These are phyloP conservation scores for Hoplias malabaricus DNA, from an alignment of 2,113 vertebrate genomes.

Conservation along the genomic window DNA sequence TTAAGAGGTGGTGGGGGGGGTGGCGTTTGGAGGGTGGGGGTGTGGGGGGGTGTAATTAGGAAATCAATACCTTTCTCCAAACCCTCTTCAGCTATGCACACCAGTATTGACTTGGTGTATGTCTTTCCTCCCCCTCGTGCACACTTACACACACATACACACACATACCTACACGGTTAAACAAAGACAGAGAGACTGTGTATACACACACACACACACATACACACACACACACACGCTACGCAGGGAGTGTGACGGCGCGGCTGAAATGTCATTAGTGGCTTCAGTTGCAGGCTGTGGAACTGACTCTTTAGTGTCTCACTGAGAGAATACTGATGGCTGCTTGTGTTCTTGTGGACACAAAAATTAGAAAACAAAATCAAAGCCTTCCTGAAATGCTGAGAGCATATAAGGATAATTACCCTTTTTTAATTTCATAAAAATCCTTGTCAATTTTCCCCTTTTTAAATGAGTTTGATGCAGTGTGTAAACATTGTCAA, in stretches of 20 bases:
- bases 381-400: not conserved
- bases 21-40: not conserved
- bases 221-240: constrained; percentile 11
- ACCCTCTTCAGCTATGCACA: constrained; percentile 50
- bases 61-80: constrained; percentile 58
- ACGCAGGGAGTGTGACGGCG: constrained; percentile 20
- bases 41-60: constrained; percentile 47
- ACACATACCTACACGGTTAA: constrained; percentile 16
- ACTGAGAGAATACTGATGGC: constrained; percentile 13
- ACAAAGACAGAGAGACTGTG: not conserved
- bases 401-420: not conserved
- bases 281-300: constrained; percentile 18
- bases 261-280: constrained; percentile 31
- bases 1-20: constrained; percentile 20
- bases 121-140: constrained; percentile 36
- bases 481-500: too few relatives aligned
- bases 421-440: not conserved
- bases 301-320: constrained; percentile 2
- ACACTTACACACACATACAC: constrained; percentile 3
- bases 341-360: not conserved
- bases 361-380: not conserved
- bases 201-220: constrained; percentile 22
- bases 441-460: not conserved
- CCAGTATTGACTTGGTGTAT: constrained; percentile 49
- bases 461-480: too few relatives aligned